A percentile compares a stretch with the other conserved stretches of the same genome.
phyloP scores from a whole-genome alignment of 2,113 vertebrate species.

The Gymnorhina tibicen region DNA sequence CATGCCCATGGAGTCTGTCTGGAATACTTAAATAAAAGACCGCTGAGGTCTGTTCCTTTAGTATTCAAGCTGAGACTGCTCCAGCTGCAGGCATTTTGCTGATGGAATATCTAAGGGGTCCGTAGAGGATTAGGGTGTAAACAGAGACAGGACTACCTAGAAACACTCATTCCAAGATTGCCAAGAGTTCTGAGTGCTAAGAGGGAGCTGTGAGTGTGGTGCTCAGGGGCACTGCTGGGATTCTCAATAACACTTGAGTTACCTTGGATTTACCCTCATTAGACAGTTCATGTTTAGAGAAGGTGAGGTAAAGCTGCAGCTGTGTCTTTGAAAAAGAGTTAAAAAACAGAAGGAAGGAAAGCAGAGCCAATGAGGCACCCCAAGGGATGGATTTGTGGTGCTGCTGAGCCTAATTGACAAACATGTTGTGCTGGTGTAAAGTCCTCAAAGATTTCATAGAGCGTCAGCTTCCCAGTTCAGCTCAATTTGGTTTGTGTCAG shows the following conservation, averaged over 20 bases:
- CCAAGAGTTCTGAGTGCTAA: background rate
- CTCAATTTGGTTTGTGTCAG: background rate
- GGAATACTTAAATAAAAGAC: background rate
- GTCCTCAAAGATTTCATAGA: constrained; percentile 26
- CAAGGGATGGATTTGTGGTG: background rate
- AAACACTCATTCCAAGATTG: background rate
- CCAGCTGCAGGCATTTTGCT: background rate
- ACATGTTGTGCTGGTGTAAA: constrained; percentile 16
- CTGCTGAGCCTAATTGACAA: background rate
- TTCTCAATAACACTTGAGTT: background rate
- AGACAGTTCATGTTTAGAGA: background rate
- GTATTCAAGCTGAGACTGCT: background rate
- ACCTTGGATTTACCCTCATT: background rate
- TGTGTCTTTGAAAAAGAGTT: background rate
- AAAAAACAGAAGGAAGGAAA: background rate
- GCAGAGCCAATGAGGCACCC: background rate
- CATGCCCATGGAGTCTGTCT: background rate
- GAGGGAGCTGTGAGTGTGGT: background rate
- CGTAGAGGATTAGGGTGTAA: background rate
- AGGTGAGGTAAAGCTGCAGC: background rate
- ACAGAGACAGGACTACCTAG: background rate
- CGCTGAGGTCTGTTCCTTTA: background rate
- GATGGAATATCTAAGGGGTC: background rate
- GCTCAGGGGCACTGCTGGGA: background rate
- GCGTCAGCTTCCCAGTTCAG: background rate